A percentile compares a stretch with the other conserved stretches of the same genome.
phyloP scores from a whole-genome alignment of 2,888 invertebrate species.

The Oligia latruncula region DNA sequence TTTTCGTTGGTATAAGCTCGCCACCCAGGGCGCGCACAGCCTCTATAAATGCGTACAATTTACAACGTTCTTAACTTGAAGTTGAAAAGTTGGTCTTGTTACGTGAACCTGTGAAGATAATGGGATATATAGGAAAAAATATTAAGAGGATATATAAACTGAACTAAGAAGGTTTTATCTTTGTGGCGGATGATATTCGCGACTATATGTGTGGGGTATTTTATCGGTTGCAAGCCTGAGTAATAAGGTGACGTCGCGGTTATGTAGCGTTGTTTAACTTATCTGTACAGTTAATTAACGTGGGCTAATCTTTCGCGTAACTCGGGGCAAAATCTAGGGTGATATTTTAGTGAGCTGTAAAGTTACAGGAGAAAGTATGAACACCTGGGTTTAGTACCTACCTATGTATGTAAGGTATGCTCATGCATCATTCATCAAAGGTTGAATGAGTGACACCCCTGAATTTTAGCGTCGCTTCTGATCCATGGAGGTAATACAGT shows the following conservation, averaged over 20 bases:
- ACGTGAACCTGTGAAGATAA: slow-evolving; percentile 78
- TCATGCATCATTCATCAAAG: neutral
- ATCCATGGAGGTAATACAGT: too few species aligned
- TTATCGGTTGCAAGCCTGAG: slow-evolving; percentile 35
- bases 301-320: slow-evolving; percentile 18
- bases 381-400: neutral
- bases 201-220: slow-evolving; percentile 55
- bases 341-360: slow-evolving; percentile 4
- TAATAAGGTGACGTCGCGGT: slow-evolving; percentile 31
- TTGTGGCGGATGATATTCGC: slow-evolving; percentile 48
- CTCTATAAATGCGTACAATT: slow-evolving; percentile 87
- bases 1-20: slow-evolving; percentile 56
- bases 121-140: slow-evolving; percentile 71
- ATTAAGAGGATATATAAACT: slow-evolving; percentile 62
- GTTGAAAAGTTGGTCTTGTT: slow-evolving; percentile 86
- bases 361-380: neutral
- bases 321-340: slow-evolving; percentile 26
- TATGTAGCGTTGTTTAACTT: slow-evolving; percentile 27
- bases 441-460: slow-evolving; percentile 1
- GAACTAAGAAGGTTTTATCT: slow-evolving; percentile 60
- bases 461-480: neutral
- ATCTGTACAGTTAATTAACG: slow-evolving; percentile 44
- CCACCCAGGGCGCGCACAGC: slow-evolving; percentile 85
- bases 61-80: slow-evolving; percentile 85
- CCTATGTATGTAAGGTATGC: neutral